A percentile compares a stretch with the other conserved stretches of the same genome.
phyloP scores from a whole-genome alignment of 2,888 invertebrate genomes.

The Hedychridium roseum region DNA sequence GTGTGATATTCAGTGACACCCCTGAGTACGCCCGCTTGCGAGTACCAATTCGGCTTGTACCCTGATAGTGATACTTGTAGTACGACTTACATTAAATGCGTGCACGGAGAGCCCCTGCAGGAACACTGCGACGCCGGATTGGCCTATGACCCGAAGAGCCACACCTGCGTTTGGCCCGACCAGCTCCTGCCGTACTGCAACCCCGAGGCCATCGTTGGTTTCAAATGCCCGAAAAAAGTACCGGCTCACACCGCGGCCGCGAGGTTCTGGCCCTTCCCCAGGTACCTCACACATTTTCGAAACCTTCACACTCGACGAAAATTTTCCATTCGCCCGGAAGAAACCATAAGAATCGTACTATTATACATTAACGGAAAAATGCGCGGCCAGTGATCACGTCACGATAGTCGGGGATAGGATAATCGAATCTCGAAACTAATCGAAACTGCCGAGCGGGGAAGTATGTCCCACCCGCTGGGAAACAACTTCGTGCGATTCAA shows the following conservation, averaged over 20 bases:
- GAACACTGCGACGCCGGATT: constrained; percentile 87
- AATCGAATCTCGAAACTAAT: too few species aligned
- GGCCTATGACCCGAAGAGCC: constrained; percentile 86
- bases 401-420: too few species aligned
- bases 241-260: constrained; percentile 82
- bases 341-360: too few species aligned
- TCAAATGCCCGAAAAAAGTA: constrained; percentile 89
- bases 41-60: constrained; percentile 89
- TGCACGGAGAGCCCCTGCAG: constrained; percentile 80
- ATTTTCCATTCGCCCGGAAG: too few species aligned
- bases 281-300: constrained; percentile 63
- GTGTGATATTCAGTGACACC: constrained; percentile 84
- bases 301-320: too few species aligned
- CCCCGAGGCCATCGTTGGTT: constrained; percentile 90
- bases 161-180: constrained; percentile 95
- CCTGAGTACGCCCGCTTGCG: constrained; percentile 82
- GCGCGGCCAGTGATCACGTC: too few species aligned
- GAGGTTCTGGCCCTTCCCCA: constrained; percentile 91
- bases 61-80: constrained; percentile 83
- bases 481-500: too few species aligned
- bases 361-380: too few species aligned
- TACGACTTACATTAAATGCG: constrained; percentile 87
- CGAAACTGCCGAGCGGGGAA: too few species aligned
- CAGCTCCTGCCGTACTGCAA: constrained; percentile 86
- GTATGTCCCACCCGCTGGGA: too few species aligned